Percentiles rank a stretch among this genome's conserved stretches.
phyloP scores from a whole-genome alignment of 2,113 vertebrate species.

The Ceyx margarethae region DNA sequence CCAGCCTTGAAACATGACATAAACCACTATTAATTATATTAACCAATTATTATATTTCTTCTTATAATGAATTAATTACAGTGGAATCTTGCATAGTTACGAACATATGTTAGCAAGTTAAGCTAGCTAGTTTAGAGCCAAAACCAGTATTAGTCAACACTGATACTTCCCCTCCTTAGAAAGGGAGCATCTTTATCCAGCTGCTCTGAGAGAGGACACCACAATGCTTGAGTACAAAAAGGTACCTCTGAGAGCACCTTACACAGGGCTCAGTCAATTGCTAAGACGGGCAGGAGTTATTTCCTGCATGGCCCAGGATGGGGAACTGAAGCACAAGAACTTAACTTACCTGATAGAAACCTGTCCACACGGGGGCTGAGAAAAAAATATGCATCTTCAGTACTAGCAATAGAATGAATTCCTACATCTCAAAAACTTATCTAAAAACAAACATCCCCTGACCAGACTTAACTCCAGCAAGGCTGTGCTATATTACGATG shows the following conservation, averaged over 20 bases:
- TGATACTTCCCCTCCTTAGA: background rate
- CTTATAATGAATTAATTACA: background rate
- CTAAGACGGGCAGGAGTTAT: background rate
- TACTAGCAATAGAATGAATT: background rate
- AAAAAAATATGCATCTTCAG: background rate
- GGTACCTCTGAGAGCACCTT: accelerated
- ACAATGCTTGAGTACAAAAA: accelerated
- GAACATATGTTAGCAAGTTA: background rate
- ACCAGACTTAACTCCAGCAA: background rate
- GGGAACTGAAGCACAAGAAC: background rate
- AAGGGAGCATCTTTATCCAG: background rate
- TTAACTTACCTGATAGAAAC: background rate
- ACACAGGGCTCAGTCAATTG: background rate
- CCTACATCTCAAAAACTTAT: background rate
- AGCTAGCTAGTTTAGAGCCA: background rate
- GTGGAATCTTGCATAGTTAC: background rate
- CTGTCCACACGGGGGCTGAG: accelerated
- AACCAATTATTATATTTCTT: background rate
- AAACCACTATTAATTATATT: background rate
- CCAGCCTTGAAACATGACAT: background rate
- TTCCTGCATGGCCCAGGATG: background rate
- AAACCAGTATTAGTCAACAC: background rate
- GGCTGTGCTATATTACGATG: background rate
- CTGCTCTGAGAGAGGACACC: background rate
- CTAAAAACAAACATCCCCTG: background rate